These are phyloP conservation scores for Noctuana brunneofusca DNA, from an alignment of 2,888 invertebrate species.

Conservation along the genomic window DNA sequence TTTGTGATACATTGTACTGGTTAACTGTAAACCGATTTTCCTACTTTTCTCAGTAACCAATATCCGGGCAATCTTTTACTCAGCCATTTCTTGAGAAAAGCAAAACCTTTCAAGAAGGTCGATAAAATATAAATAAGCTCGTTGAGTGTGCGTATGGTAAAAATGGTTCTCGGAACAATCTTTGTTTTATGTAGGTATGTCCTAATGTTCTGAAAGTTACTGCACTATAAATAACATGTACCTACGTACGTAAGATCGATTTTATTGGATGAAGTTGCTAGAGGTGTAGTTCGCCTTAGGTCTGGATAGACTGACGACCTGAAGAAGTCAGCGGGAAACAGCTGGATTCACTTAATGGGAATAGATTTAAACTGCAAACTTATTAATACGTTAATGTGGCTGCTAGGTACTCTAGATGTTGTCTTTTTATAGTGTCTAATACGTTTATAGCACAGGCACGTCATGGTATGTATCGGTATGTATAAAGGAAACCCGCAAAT, in stretches of 20 bases:
- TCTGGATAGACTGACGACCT: too few relatives aligned
- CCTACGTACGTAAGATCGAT: too few relatives aligned
- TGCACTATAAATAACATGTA: too few relatives aligned
- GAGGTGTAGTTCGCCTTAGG: too few relatives aligned
- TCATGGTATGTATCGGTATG: not conserved
- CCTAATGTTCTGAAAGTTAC: too few relatives aligned
- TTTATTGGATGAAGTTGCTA: too few relatives aligned
- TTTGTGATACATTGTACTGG: not conserved
- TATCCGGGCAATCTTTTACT: constrained; percentile 3
- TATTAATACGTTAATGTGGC: too few relatives aligned
- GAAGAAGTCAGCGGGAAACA: too few relatives aligned
- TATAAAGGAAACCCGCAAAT: not conserved
- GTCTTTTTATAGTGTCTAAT: too few relatives aligned
- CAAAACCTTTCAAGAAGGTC: constrained; percentile 26
- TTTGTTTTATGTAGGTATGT: not conserved
- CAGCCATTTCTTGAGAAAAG: constrained; percentile 18
- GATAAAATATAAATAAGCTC: constrained; percentile 11
- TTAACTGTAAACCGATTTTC: constrained; percentile 1
- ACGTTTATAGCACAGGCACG: not conserved
- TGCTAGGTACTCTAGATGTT: too few relatives aligned
- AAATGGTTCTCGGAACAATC: constrained; percentile 7
- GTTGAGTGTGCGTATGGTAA: not conserved
- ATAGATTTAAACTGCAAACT: too few relatives aligned
- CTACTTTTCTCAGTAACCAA: constrained; percentile 13
- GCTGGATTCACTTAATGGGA: too few relatives aligned